A percentile compares a stretch with the other conserved stretches of the same genome.
phyloP scores from a whole-genome alignment of 2,888 invertebrate genomes.

The Brassicogethes aeneus region DNA sequence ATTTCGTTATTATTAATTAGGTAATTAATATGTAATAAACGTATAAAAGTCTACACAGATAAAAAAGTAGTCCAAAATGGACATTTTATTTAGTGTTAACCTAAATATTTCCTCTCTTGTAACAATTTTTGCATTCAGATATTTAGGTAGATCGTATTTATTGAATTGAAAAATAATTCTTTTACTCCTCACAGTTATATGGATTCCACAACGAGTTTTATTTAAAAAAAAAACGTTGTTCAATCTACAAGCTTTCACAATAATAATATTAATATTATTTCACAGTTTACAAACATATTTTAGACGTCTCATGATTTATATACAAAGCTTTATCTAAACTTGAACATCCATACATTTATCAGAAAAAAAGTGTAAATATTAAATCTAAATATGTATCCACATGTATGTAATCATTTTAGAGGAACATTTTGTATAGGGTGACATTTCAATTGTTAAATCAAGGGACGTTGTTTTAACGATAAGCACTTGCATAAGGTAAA shows the following conservation, averaged over 20 bases:
- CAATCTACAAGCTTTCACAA: background rate
- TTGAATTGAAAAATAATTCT: no score
- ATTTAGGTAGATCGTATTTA: background rate
- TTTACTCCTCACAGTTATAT: no score
- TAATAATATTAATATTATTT: background rate
- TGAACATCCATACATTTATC: no score
- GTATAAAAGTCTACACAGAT: slow-evolving; percentile 34
- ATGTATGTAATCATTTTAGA: no score
- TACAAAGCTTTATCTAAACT: background rate
- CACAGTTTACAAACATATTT: background rate
- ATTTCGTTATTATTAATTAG: no score
- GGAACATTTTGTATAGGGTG: background rate
- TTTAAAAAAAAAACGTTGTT: no score
- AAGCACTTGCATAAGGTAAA: slow-evolving; percentile 25
- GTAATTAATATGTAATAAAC: no score
- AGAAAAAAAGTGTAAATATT: no score
- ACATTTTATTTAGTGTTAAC: slow-evolving; percentile 21
- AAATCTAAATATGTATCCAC: no score
- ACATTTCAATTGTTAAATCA: background rate
- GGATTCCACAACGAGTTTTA: no score
- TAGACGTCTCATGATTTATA: background rate
- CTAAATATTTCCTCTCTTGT: slow-evolving; percentile 2
- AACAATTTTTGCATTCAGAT: background rate
- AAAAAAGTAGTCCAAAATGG: slow-evolving; percentile 43
- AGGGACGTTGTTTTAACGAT: slow-evolving; percentile 5